A percentile compares a stretch with the other conserved stretches of the same genome.
phyloP scores from a whole-genome alignment of 2,888 invertebrate species.

The Masnerella sp. region DNA sequence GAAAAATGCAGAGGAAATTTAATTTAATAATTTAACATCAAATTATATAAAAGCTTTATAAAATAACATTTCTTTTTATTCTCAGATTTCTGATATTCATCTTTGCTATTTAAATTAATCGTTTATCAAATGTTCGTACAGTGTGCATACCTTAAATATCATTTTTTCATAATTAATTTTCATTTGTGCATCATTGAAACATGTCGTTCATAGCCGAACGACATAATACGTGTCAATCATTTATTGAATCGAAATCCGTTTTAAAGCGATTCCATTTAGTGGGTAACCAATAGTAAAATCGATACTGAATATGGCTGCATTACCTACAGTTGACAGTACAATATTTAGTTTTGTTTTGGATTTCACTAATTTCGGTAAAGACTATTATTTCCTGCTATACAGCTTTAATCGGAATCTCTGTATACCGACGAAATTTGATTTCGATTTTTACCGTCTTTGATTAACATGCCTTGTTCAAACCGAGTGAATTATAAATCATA shows the following conservation, averaged over 20 bases:
- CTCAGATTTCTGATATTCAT: too few relatives aligned
- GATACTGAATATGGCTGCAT: slow-evolving; percentile 14
- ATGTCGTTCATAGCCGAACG: slow-evolving; percentile 9
- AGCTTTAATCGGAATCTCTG: neutral
- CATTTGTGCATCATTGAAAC: slow-evolving; percentile 18
- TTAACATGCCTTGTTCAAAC: neutral
- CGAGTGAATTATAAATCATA: neutral
- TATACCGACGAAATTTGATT: slow-evolving; percentile 8
- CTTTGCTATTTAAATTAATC: too few relatives aligned
- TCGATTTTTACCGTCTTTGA: slow-evolving; percentile 12
- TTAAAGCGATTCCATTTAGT: slow-evolving; percentile 35
- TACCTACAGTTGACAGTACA: slow-evolving; percentile 19
- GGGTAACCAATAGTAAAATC: slow-evolving; percentile 40
- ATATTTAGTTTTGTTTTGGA: slow-evolving; percentile 34
- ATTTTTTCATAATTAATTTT: slow-evolving; percentile 29
- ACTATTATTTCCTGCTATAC: slow-evolving; percentile 5
- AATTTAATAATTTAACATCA: too few relatives aligned
- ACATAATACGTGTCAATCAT: slow-evolving; percentile 45
- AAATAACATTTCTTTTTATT: too few relatives aligned
- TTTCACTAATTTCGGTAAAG: slow-evolving; percentile 23
- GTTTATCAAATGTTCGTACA: too few relatives aligned
- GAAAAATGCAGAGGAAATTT: too few relatives aligned
- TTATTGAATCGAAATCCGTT: slow-evolving; percentile 47
- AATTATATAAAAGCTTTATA: too few relatives aligned
- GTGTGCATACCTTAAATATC: too few relatives aligned